These are phyloP conservation scores for Acleris emargana DNA, from an alignment of 2,888 invertebrate species.

Conservation along the genomic window DNA sequence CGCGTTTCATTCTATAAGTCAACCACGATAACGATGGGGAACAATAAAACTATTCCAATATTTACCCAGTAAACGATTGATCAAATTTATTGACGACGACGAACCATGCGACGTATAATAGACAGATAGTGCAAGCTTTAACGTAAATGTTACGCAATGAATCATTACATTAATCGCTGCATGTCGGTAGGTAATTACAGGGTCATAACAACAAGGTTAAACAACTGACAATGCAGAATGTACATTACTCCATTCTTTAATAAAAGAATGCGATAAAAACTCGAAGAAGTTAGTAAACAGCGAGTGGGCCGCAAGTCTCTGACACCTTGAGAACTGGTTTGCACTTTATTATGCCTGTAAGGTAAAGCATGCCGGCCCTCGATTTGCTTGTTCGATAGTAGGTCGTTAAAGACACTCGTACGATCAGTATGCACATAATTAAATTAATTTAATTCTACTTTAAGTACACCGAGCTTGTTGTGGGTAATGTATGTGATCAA, in stretches of 20 bases:
- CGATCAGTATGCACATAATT: constrained; percentile 35
- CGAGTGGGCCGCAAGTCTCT: constrained; percentile 41
- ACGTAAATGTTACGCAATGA: constrained; percentile 64
- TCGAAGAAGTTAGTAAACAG: constrained; percentile 41
- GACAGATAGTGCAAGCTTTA: constrained; percentile 46
- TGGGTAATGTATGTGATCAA: constrained; percentile 14
- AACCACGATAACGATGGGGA: constrained; percentile 16
- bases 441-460: constrained; percentile 28
- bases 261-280: constrained; percentile 44
- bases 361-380: constrained; percentile 32
- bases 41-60: constrained; percentile 22
- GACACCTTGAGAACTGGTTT: constrained; percentile 41
- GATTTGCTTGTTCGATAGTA: constrained; percentile 35
- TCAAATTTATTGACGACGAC: constrained; percentile 25
- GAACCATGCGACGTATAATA: constrained; percentile 15
- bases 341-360: constrained; percentile 35
- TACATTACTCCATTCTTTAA: constrained; percentile 46
- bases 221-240: constrained; percentile 56
- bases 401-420: constrained; percentile 36
- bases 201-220: constrained; percentile 61
- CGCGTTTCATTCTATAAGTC: constrained; percentile 12
- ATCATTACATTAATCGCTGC: constrained; percentile 54
- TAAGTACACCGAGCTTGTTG: constrained; percentile 14
- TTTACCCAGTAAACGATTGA: constrained; percentile 23
- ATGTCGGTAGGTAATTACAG: constrained; percentile 47